Percentiles rank a stretch among this genome's conserved stretches.
Evolutionary conservation across 2,113 vertebrate genomes (phyloP).

Genomic region (Myanophis thanlyinensis): DNA sequence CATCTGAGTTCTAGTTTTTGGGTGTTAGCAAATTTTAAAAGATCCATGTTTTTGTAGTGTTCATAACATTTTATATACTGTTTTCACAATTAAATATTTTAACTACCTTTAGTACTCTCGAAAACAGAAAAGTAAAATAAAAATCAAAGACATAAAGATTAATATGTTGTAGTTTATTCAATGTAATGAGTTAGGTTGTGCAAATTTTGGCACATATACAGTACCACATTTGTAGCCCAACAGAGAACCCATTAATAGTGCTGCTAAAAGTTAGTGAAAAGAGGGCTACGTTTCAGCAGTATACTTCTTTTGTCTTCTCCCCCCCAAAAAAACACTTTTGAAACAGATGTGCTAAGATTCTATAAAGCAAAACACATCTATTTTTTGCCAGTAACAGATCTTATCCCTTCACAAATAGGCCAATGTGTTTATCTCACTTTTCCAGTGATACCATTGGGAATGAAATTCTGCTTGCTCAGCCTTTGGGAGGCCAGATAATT

Average conservation of each 20-base stretch:
- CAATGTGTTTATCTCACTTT: neutral
- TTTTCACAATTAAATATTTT: neutral
- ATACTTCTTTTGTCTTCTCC: neutral
- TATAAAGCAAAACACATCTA: neutral
- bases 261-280: neutral
- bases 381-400: neutral
- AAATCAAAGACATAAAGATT: neutral
- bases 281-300: neutral
- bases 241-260: neutral
- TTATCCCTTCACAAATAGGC: neutral
- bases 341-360: neutral
- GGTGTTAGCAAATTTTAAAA: neutral
- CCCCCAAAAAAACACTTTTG: neutral
- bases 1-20: neutral
- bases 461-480: neutral
- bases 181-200: neutral
- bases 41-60: neutral
- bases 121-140: neutral
- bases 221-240: neutral
- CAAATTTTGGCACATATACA: neutral
- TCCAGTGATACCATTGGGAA: neutral
- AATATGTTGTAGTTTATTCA: neutral
- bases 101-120: neutral
- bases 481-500: neutral
- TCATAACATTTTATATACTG: neutral